These are phyloP conservation scores for Eupithecia insigniata DNA, from an alignment of 2,888 invertebrate species.

Conservation along the genomic window DNA sequence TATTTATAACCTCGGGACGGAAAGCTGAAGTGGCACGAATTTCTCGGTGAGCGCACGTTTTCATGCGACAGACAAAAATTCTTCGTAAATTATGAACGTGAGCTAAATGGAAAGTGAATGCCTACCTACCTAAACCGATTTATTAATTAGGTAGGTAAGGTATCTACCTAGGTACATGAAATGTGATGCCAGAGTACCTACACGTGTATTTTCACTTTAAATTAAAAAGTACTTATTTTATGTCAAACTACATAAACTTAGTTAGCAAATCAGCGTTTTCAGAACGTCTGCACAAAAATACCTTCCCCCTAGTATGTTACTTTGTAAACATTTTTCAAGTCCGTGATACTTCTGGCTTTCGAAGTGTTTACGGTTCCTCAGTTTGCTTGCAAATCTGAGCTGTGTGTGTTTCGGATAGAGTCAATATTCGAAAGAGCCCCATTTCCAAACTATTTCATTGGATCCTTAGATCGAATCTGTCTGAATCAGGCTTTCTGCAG, in stretches of 20 bases:
- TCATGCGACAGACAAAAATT: conserved; percentile 26
- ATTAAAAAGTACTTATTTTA: not conserved
- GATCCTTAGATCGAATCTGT: conserved; percentile 27
- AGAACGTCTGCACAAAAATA: conserved; percentile 1
- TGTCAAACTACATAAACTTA: not conserved
- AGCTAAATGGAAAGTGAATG: conserved; percentile 21
- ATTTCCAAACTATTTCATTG: conserved; percentile 23
- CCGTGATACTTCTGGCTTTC: conserved; percentile 12
- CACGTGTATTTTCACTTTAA: not conserved
- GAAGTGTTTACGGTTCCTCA: conserved; percentile 9
- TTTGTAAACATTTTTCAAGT: conserved; percentile 15
- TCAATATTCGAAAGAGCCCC: conserved; percentile 17
- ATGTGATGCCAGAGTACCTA: not conserved
- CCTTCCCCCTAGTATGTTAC: conserved; percentile 5
- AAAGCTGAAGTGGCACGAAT: conserved; percentile 41
- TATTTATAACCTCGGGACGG: conserved; percentile 53
- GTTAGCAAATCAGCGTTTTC: conserved; percentile 8
- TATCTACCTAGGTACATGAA: too few relatives aligned
- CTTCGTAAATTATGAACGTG: conserved; percentile 33
- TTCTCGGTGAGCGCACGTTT: conserved; percentile 42
- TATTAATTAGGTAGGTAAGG: too few relatives aligned
- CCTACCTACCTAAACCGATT: conserved; percentile 14
- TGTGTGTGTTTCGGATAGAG: conserved; percentile 14
- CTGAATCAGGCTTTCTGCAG: conserved; percentile 29
- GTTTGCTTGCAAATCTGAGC: conserved; percentile 9